These are phyloP conservation scores for Callinectes sapidus DNA, from an alignment of 2,888 invertebrate species.

Conservation along the genomic window DNA sequence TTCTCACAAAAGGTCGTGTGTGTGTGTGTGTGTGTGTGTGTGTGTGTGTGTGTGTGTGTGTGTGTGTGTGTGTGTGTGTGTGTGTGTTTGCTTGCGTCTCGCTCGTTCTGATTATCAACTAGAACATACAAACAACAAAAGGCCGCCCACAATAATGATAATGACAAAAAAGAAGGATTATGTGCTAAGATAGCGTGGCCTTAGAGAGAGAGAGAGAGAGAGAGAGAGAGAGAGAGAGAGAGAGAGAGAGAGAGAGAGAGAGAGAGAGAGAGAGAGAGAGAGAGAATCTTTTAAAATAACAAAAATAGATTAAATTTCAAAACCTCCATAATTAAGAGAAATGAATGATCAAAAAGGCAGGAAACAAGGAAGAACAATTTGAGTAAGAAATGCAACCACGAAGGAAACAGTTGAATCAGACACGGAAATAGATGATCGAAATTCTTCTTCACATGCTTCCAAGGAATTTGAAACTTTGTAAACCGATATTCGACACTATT, in stretches of 20 bases:
- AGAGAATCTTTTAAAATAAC: background rate
- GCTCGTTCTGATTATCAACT: background rate
- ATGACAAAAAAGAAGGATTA: background rate
- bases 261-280: too few species aligned
- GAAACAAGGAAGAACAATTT: background rate
- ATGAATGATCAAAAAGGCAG: background rate
- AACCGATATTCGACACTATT: background rate
- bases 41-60: background rate
- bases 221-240: background rate
- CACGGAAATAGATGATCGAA: background rate
- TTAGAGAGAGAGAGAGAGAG: background rate
- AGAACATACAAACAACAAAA: background rate
- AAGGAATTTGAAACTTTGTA: background rate
- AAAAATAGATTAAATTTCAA: too few species aligned
- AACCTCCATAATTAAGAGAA: background rate
- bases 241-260: background rate
- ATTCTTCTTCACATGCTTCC: background rate
- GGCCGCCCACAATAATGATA: background rate
- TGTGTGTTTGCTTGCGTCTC: background rate
- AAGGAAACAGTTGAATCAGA: background rate
- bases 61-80: too few species aligned
- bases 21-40: background rate
- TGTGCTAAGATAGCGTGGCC: background rate
- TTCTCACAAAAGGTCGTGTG: background rate
- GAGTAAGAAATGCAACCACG: background rate